A percentile compares a stretch with the other conserved stretches of the same genome.
Conservation (phyloP, 2,797 vertebrate species). For the Pteronotus mesoamericanus region DNA sequence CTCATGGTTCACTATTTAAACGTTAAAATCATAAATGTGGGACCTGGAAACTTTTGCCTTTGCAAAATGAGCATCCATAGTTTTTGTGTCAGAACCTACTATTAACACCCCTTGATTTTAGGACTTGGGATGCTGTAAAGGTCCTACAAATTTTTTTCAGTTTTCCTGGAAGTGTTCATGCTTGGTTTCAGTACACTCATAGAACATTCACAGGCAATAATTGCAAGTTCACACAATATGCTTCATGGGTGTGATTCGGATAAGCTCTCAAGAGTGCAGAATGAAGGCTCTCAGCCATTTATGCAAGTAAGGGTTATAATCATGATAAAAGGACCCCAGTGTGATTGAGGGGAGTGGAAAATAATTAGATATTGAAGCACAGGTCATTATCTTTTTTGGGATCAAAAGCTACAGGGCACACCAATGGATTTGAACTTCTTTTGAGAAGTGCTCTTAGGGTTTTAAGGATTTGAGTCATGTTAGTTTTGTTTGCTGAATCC, state of each 20-base stretch:
- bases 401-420: neutral
- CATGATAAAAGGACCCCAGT: neutral
- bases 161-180: conserved; percentile 23
- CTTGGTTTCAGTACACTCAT: conserved; percentile 43
- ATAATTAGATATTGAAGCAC: neutral
- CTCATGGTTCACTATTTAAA: conserved; percentile 3
- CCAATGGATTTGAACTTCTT: neutral
- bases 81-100: neutral
- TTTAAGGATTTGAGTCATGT: conserved; percentile 21
- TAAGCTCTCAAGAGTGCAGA: neutral
- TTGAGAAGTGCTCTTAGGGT: neutral
- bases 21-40: neutral
- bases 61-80: neutral
- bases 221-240: neutral
- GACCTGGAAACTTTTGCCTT: neutral
- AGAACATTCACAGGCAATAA: conserved; percentile 29
- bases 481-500: conserved; percentile 34
- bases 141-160: neutral
- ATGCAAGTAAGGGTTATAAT: neutral
- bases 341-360: neutral
- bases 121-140: neutral
- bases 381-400: conserved; percentile 6
- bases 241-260: conserved; percentile 12
- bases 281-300: neutral
- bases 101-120: neutral